A percentile compares a stretch with the other conserved stretches of the same genome.
Evolutionary conservation across 2,113 vertebrate genomes (phyloP).

Genomic region (Ondatra zibethicus): DNA sequence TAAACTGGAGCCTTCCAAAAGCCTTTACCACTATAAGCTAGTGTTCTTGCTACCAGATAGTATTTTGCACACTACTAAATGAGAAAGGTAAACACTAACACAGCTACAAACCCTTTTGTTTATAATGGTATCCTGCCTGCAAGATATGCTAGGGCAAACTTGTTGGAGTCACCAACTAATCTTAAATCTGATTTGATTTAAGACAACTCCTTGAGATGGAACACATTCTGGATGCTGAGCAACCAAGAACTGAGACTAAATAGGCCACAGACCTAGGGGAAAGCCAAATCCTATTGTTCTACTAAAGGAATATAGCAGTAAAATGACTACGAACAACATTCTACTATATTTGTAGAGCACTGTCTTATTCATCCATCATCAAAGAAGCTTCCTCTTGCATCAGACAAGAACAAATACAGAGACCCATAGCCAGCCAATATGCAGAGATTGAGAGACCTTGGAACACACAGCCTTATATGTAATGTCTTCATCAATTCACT

Average conservation of each 20-base stretch:
- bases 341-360: neutral
- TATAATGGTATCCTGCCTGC: neutral
- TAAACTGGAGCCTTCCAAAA: neutral
- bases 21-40: neutral
- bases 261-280: neutral
- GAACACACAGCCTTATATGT: neutral
- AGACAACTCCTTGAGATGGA: too few species aligned
- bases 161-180: neutral
- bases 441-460: neutral
- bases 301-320: too few species aligned
- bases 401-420: neutral
- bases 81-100: neutral
- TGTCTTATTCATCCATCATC: neutral
- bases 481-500: neutral
- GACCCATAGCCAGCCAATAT: neutral
- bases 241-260: neutral
- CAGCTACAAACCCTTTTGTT: neutral
- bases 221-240: neutral
- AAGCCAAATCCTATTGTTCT: neutral
- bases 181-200: neutral
- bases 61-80: neutral
- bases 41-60: neutral
- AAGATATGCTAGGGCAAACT: neutral
- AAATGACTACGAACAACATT: neutral
- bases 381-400: neutral